phyloP scores from a whole-genome alignment of 2,888 invertebrate species.

The Idaea aversata region DNA sequence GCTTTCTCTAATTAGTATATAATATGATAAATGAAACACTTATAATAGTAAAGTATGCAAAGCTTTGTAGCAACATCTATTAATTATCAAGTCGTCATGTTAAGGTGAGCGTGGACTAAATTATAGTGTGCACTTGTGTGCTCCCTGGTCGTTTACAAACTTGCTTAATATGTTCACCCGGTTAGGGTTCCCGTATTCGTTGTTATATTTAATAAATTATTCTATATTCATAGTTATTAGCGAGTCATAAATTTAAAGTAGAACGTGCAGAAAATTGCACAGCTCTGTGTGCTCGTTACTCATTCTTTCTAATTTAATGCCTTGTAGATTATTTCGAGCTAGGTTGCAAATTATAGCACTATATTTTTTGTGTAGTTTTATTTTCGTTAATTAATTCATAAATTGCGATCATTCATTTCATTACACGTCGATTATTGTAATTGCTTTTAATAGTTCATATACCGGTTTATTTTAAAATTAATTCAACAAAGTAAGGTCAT shows the following conservation, averaged over 20 bases:
- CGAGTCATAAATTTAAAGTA: neutral
- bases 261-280: neutral
- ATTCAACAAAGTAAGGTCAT: neutral
- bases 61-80: constrained; percentile 21
- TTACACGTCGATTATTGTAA: neutral
- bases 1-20: neutral
- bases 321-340: neutral
- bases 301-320: neutral
- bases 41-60: constrained; percentile 8
- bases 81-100: constrained; percentile 25
- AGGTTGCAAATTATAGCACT: neutral
- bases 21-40: neutral
- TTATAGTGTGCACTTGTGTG: constrained; percentile 27
- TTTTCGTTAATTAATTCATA: neutral
- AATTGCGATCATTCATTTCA: neutral
- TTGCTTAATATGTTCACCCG: constrained; percentile 18
- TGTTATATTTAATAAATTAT: neutral
- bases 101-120: constrained; percentile 25
- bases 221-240: neutral
- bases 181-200: constrained; percentile 3
- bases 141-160: constrained; percentile 22
- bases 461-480: neutral
- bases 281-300: neutral
- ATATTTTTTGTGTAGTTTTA: neutral
- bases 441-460: neutral